Base-by-base conservation (phyloP, 1,140 invertebrate genomes). In the Megalopta genalis region DNA sequence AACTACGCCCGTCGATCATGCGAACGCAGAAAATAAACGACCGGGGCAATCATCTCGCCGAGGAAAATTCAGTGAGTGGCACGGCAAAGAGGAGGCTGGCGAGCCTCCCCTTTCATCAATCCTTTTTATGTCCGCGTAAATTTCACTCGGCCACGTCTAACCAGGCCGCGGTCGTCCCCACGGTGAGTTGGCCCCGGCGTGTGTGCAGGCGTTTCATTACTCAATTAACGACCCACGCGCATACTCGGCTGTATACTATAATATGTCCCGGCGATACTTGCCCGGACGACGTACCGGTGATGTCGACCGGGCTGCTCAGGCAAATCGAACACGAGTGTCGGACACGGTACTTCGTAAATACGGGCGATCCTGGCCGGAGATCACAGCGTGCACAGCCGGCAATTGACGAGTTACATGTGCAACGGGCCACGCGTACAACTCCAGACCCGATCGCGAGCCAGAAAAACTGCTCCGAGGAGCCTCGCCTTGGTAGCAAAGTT, bases 141-240 rank as follows among this genome's bases (percentile, higher is more conserved):
- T 25, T 66, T 23, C n/a, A 49, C 64, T 66, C 21, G 23, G 60
- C 27, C n/a, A 23, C 62, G 60, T 46, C 49, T 18, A 67, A 52
- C 46, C 32, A 52, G 69, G 10, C 27, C 37, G 21, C 46, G 74
- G 60, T 67, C 39, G 57, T 60, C 54, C 46, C 62, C 39, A 32
- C 74, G 75, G 54, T 57, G 5, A 18, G 16, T 57, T 23, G 9
- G 66, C 42, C 42, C 7, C 18, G 27, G 18, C 16, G 21, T 60
- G 52, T 52, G 77, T 23, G 46, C 39, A 57, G 75, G 60, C 72
- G 73, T 78, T 87, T 85, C 79, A 87, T 84, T 87, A 81, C 84
- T 86, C 84, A 81, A 82, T 87, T 82, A 82, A 84, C 59, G 63
- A 60, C 67, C 77, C 80, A 82, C 86, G 86, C 80, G 25, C 12